Conservation (phyloP, 2,113 vertebrate genomes). For the Eubucco bourcierii region DNA sequence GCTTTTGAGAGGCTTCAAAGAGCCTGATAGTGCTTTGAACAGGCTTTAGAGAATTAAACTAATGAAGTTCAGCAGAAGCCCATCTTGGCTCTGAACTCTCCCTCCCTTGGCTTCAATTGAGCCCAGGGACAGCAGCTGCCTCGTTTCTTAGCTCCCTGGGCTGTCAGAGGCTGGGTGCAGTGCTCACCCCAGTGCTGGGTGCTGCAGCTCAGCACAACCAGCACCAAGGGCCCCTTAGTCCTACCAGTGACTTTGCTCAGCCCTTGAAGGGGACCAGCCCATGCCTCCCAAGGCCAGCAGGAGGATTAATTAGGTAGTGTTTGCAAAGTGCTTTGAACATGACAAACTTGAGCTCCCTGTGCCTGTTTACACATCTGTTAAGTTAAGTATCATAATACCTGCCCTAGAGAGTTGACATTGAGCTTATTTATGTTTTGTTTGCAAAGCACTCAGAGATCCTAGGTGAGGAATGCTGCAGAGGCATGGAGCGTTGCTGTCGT, state of each 20-base stretch:
- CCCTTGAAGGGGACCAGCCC: not conserved
- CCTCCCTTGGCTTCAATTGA: not conserved
- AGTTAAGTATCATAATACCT: not conserved
- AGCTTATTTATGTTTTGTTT: conserved; percentile 44
- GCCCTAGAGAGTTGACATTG: not conserved
- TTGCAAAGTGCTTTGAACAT: not conserved
- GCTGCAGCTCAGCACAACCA: fast-evolving
- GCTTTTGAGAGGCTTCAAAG: not conserved
- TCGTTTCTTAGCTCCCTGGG: fast-evolving
- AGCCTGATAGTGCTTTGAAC: not conserved
- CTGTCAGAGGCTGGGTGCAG: not conserved
- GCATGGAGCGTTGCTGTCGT: not conserved
- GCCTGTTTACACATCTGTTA: conserved; percentile 47
- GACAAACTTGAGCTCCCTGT: not conserved
- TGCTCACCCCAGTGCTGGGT: fast-evolving
- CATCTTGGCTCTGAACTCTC: not conserved
- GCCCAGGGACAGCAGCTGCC: not conserved
- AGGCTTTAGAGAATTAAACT: not conserved
- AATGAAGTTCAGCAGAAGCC: not conserved
- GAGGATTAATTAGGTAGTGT: not conserved
- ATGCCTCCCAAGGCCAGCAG: fast-evolving
- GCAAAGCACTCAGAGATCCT: conserved; percentile 15
- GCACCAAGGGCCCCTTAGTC: not conserved
- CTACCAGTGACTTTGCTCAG: not conserved
- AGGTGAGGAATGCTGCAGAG: not conserved